Conservation (phyloP, 2,113 vertebrate species). For the Crotalus tigris region DNA sequence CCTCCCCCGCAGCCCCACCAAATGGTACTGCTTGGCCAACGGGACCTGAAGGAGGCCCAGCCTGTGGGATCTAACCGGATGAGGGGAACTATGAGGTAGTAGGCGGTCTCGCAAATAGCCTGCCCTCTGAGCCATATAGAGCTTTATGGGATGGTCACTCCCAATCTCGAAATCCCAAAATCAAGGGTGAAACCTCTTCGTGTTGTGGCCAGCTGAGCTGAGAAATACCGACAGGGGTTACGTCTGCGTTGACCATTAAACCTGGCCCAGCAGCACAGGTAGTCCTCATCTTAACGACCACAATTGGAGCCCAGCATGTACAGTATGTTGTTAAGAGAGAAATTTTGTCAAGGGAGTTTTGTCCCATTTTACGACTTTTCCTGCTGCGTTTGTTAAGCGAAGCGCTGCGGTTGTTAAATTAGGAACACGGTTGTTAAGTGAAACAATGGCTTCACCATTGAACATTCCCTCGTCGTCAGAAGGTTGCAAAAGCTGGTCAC, state of each 20-base stretch:
- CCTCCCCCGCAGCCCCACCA: no score
- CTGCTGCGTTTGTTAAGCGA: background rate
- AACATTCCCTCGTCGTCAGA: no score
- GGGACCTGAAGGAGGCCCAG: no score
- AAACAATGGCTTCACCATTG: no score
- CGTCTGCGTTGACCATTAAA: background rate
- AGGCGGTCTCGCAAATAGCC: no score
- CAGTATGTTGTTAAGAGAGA: background rate
- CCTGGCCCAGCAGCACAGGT: background rate
- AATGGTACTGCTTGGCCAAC: no score
- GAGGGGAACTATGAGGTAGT: no score
- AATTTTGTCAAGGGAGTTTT: background rate
- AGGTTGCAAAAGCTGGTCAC: background rate
- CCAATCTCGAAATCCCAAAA: background rate
- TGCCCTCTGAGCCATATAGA: no score
- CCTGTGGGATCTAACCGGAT: no score
- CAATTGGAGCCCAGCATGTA: background rate
- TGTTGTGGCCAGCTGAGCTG: background rate
- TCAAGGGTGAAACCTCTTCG: background rate
- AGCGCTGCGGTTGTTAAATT: background rate
- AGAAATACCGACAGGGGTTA: background rate
- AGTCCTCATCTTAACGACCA: background rate
- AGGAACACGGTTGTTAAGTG: no score
- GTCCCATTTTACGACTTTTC: background rate
- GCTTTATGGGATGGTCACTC: background rate